These are phyloP conservation scores for Chlorocebus sabaeus DNA, from an alignment of 2,113 vertebrate species.

Conservation along the genomic window DNA sequence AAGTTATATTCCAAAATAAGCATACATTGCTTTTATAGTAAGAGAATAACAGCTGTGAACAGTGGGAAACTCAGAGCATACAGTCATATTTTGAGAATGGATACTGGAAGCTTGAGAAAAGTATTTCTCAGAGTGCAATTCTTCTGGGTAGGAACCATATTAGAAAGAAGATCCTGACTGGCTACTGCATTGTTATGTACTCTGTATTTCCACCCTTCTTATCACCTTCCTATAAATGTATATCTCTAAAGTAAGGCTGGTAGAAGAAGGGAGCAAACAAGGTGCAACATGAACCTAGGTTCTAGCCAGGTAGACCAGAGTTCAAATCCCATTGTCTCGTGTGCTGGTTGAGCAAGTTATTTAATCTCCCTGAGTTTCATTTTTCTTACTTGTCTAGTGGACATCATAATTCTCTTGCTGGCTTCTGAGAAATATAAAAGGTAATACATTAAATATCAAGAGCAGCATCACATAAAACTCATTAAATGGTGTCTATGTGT, in stretches of 20 bases:
- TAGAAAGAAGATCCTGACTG: neutral
- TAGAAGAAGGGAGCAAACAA: neutral
- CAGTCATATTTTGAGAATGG: neutral
- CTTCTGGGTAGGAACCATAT: neutral
- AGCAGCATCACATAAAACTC: neutral
- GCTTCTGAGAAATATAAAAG: neutral
- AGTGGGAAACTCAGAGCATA: neutral
- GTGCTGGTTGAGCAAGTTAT: neutral
- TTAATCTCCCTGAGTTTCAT: neutral
- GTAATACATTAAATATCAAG: neutral
- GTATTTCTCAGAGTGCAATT: neutral
- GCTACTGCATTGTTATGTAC: neutral
- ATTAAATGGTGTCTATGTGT: neutral
- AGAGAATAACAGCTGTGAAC: neutral
- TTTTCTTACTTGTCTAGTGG: neutral
- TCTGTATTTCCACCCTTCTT: neutral
- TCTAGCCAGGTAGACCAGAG: neutral
- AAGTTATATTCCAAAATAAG: neutral
- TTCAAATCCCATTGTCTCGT: neutral
- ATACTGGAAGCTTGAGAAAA: neutral
- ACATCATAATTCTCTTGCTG: neutral
- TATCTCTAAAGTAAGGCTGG: neutral
- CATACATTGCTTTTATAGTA: neutral
- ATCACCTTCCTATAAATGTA: neutral
- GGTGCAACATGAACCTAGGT: neutral